These are phyloP conservation scores for Pseudonaja textilis DNA, from an alignment of 2,113 vertebrate genomes.

Conservation along the genomic window DNA sequence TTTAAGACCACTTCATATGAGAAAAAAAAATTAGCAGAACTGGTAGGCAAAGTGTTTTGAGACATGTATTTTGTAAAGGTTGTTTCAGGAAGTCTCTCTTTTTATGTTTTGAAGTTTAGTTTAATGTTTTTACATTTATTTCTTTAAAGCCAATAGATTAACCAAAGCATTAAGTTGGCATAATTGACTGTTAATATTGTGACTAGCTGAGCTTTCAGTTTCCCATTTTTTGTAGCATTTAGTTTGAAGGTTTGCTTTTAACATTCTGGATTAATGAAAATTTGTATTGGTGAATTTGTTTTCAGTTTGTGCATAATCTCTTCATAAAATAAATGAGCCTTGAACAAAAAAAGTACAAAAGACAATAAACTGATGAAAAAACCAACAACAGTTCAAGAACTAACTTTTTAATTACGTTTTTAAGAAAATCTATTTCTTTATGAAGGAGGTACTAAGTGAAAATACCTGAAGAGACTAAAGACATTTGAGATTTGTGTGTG, in stretches of 20 bases:
- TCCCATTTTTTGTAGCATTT: conserved; percentile 10
- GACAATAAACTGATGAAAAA: not conserved
- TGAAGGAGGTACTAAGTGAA: not conserved
- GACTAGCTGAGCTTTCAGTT: not conserved
- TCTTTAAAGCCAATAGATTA: not conserved
- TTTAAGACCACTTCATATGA: not conserved
- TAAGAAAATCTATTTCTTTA: not conserved
- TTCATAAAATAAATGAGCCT: conserved; percentile 18
- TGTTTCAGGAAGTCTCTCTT: not conserved
- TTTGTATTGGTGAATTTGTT: not conserved
- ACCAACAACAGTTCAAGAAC: not conserved
- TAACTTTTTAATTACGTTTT: conserved; percentile 3
- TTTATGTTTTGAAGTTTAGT: not conserved
- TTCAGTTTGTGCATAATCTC: conserved; percentile 1
- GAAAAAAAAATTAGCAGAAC: not conserved
- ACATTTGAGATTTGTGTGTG: not conserved
- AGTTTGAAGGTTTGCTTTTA: conserved; percentile 12
- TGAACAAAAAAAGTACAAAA: conserved; percentile 3
- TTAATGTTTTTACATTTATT: not conserved
- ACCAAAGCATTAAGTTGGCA: not conserved
- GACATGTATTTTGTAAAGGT: not conserved
- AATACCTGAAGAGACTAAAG: not conserved
- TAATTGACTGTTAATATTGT: not conserved
- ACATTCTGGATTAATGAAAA: conserved; percentile 1
- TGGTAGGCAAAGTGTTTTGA: not conserved